Conservation (phyloP, 2,888 invertebrate genomes). For the Oconnorella tubifera region DNA sequence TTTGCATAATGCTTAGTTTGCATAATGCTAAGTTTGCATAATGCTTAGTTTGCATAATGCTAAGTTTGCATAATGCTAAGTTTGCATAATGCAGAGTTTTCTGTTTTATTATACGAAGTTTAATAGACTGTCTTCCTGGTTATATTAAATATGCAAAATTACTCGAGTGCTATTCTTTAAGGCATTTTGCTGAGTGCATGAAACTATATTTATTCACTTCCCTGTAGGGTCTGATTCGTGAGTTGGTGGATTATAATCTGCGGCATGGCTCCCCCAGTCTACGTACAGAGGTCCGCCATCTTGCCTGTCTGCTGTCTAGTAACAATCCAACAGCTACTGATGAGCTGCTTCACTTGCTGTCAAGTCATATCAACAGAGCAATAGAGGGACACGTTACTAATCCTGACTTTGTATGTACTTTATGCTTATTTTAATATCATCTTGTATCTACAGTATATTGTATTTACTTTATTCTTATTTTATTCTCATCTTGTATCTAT, state of each 20-base stretch:
- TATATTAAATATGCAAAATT: too few species aligned
- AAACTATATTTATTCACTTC: neutral
- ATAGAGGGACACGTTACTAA: constrained; percentile 61
- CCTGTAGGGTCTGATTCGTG: constrained; percentile 73
- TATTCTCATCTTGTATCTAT: too few species aligned
- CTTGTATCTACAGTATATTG: neutral
- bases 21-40: too few species aligned
- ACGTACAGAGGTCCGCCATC: constrained; percentile 81
- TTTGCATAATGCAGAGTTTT: neutral
- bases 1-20: too few species aligned
- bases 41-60: too few species aligned
- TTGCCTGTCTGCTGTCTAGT: constrained; percentile 81
- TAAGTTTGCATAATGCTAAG: too few species aligned
- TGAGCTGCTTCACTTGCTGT: constrained; percentile 76
- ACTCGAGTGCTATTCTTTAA: too few species aligned
- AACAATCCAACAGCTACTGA: constrained; percentile 79
- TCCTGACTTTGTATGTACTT: constrained; percentile 64
- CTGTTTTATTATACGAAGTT: neutral
- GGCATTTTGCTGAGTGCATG: too few species aligned
- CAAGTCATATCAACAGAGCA: constrained; percentile 70
- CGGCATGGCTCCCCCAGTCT: constrained; percentile 69
- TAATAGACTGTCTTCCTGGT: too few species aligned
- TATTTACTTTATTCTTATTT: neutral
- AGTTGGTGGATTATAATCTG: constrained; percentile 83
- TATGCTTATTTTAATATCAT: too few species aligned